phyloP scores from a whole-genome alignment of 2,888 invertebrate genomes.

The Dicyrtoma fusca region DNA sequence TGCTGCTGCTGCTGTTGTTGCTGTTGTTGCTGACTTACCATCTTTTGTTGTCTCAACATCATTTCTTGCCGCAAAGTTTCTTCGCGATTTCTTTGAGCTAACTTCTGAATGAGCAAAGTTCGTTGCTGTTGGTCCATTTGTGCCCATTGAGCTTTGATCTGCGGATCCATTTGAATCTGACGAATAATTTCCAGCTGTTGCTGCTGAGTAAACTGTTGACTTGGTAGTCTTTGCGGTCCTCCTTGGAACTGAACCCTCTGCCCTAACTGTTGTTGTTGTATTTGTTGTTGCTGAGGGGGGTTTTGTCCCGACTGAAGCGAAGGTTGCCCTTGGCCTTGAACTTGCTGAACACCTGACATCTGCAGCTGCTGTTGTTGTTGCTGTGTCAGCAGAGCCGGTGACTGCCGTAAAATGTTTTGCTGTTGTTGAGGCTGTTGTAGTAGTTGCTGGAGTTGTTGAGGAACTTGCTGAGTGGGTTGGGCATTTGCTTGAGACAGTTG shows the following conservation, averaged over 20 bases:
- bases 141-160: constrained; percentile 54
- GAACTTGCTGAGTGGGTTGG: background rate
- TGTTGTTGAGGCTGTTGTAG: constrained; percentile 27
- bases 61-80: constrained; percentile 52
- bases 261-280: constrained; percentile 40
- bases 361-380: constrained; percentile 29
- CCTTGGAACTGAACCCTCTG: constrained; percentile 33
- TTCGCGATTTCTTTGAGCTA: constrained; percentile 53
- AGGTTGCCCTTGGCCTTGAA: background rate
- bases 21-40: constrained; percentile 42
- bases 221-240: background rate
- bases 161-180: constrained; percentile 53
- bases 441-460: constrained; percentile 22
- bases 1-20: constrained; percentile 37
- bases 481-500: no score
- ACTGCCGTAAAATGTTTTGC: constrained; percentile 11
- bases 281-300: background rate
- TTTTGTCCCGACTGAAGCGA: constrained; percentile 3
- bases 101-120: constrained; percentile 51
- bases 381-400: constrained; percentile 3
- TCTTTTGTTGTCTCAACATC: constrained; percentile 52
- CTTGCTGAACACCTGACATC: constrained; percentile 22
- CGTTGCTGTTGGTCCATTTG: constrained; percentile 53
- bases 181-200: constrained; percentile 55
- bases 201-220: constrained; percentile 46